phyloP scores from a whole-genome alignment of 2,113 vertebrate species.

The Rhineura floridana region DNA sequence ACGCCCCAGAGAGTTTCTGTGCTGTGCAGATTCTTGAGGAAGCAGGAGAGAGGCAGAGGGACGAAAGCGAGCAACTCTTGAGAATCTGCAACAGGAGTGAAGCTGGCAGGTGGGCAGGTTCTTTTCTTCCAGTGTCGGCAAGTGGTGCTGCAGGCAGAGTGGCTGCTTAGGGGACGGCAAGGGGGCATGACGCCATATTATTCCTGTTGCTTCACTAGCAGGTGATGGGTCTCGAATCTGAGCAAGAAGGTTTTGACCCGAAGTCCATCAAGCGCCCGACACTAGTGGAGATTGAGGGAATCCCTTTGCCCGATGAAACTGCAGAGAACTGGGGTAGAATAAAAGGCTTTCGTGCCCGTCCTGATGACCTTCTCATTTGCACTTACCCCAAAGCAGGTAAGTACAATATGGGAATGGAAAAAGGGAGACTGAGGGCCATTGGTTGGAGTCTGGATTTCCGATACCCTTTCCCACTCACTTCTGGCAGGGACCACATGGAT shows the following conservation, averaged over 20 bases:
- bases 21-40: no score
- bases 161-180: no score
- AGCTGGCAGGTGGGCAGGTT: no score
- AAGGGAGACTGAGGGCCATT: not conserved
- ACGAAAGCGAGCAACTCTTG: no score
- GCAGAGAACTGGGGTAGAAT: constrained; percentile 74
- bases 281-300: constrained; percentile 65
- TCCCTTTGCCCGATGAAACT: constrained; percentile 72
- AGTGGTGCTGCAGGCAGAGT: no score
- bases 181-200: no score
- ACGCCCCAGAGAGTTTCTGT: no score
- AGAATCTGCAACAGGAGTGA: no score
- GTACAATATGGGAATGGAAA: not conserved
- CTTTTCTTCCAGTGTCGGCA: no score
- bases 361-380: constrained; percentile 80
- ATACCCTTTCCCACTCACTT: constrained; percentile 66
- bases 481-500: constrained; percentile 83
- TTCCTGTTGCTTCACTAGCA: not conserved
- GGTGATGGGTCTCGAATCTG: not conserved
- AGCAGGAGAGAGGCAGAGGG: no score
- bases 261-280: not conserved
- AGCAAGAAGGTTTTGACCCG: not conserved
- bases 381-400: constrained; percentile 82
- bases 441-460: not conserved
- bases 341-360: constrained; percentile 74